Percentiles rank a stretch among this genome's conserved stretches.
Conservation (phyloP, 37 sponge, comb jelly and placozoan species). For the Aplysina aerophoba region DNA sequence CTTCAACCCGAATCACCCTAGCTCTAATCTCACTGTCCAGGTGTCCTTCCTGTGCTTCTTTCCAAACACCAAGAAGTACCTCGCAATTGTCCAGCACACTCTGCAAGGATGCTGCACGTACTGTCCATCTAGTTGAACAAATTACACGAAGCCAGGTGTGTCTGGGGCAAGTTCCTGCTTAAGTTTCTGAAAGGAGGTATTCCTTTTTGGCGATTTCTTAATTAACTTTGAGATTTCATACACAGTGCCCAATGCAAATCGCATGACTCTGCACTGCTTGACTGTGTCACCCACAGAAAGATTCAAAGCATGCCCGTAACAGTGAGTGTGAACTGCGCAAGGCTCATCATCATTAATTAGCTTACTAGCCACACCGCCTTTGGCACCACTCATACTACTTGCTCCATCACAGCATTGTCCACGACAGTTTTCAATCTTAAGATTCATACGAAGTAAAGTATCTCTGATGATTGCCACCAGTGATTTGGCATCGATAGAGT, state of each 20-base stretch:
- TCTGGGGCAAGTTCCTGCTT: conserved; percentile 32
- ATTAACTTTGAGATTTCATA: conserved; percentile 62
- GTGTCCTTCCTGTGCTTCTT: conserved; percentile 7
- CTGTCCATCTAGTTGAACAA: conserved; percentile 64
- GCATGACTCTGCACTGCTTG: conserved; percentile 39
- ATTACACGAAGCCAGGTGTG: conserved; percentile 47
- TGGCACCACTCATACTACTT: conserved; percentile 56
- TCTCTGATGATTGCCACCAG: conserved; percentile 46
- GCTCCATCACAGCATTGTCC: conserved; percentile 67
- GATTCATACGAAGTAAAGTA: conserved; percentile 49
- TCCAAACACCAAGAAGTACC: conserved; percentile 32
- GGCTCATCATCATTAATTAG: conserved; percentile 46
- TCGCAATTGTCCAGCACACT: conserved; percentile 52
- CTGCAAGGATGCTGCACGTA: conserved; percentile 40
- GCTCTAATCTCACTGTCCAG: conserved; percentile 57
- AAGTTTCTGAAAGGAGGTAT: conserved; percentile 46
- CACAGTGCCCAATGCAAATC: conserved; percentile 49
- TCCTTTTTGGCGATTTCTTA: conserved; percentile 66
- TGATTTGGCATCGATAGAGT: conserved; percentile 31
- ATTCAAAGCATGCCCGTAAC: conserved; percentile 65
- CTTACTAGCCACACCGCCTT: conserved; percentile 55
- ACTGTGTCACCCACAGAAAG: conserved; percentile 53
- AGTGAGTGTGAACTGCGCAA: conserved; percentile 56
- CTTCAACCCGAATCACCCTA: conserved; percentile 50
- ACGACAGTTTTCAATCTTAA: conserved; percentile 42